phyloP scores from a whole-genome alignment of 2,888 invertebrate species.

The Drosophila kokeensis region DNA sequence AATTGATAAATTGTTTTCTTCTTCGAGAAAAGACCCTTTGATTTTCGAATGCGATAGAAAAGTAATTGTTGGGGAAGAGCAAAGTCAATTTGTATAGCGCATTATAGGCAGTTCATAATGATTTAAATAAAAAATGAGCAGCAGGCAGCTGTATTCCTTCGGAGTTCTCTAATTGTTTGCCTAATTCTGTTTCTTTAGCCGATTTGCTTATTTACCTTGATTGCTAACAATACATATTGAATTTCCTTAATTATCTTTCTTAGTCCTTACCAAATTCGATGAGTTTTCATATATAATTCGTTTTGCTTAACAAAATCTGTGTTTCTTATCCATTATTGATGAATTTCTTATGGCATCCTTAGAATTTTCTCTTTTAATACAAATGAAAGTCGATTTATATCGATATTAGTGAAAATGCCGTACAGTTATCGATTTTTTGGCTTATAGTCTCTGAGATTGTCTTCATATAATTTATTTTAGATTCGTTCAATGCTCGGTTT shows the following conservation, averaged over 20 bases:
- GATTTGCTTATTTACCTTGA: background rate
- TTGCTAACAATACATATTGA: background rate
- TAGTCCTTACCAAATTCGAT: background rate
- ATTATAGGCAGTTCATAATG: background rate
- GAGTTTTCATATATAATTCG: background rate
- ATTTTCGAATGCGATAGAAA: slow-evolving; percentile 11
- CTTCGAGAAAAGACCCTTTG: slow-evolving; percentile 18
- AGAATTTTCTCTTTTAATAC: background rate
- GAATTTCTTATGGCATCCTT: background rate
- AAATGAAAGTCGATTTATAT: background rate
- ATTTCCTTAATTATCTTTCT: background rate
- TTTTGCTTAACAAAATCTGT: background rate
- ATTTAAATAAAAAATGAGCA: slow-evolving; percentile 13
- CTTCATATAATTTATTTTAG: background rate
- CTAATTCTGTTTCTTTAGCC: background rate
- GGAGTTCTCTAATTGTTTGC: background rate
- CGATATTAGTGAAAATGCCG: background rate
- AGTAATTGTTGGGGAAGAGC: background rate
- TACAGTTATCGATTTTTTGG: background rate
- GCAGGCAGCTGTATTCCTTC: slow-evolving; percentile 13
- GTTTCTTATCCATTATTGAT: background rate
- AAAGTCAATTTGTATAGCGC: slow-evolving; percentile 4
- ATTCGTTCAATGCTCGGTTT: background rate
- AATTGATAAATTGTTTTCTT: slow-evolving; percentile 58
- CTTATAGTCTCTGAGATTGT: background rate